Conservation (phyloP, 1,140 invertebrate genomes). For the Tribolium madens region DNA sequence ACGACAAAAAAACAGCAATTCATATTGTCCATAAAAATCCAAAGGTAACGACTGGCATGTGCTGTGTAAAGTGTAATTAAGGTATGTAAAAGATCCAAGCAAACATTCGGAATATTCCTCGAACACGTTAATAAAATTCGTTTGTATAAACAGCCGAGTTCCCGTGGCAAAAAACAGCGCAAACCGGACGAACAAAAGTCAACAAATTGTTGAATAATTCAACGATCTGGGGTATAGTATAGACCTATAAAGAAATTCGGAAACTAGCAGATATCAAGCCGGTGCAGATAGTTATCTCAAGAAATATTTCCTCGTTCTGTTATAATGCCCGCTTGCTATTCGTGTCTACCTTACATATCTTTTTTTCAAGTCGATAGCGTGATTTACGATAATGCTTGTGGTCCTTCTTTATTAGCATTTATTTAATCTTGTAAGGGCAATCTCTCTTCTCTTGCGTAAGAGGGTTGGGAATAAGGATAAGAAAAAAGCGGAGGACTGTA, state of each 20-base stretch:
- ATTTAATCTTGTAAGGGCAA: conserved; percentile 19
- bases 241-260: neutral
- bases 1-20: neutral
- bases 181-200: conserved; percentile 12
- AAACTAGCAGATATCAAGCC: neutral
- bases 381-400: conserved; percentile 21
- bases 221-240: neutral
- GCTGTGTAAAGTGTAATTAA: conserved; percentile 30
- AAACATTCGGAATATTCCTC: conserved; percentile 23
- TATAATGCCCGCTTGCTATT: conserved; percentile 6
- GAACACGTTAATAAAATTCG: conserved; percentile 21
- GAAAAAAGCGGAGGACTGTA: neutral
- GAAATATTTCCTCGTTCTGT: neutral
- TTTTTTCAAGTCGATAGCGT: conserved; percentile 8
- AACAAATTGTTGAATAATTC: conserved; percentile 37
- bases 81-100: conserved; percentile 12
- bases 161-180: neutral
- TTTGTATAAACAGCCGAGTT: conserved; percentile 5
- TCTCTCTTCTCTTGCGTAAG: neutral
- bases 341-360: conserved; percentile 4
- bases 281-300: neutral
- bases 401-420: conserved; percentile 27
- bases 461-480: neutral
- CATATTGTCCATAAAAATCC: conserved; percentile 4
- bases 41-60: conserved; percentile 20